Evolutionary conservation across 2,113 vertebrate genomes (phyloP).

Genomic region (Poecile atricapillus): DNA sequence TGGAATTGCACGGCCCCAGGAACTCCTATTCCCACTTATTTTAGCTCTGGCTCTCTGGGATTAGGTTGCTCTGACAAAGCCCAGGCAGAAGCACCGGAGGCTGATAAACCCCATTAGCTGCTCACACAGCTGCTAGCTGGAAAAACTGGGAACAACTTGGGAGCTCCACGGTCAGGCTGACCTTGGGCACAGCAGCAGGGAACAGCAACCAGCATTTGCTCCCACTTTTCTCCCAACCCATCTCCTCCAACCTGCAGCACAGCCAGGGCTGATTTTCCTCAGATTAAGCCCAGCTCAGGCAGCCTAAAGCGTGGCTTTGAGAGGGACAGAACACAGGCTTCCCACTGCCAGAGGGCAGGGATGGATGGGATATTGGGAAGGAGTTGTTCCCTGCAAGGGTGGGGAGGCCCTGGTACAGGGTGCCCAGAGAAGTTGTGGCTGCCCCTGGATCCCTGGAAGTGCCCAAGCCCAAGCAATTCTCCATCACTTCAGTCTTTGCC

Average conservation of each 20-base stretch:
- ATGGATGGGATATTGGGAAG: neutral
- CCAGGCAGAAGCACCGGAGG: neutral
- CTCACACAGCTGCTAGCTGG: neutral
- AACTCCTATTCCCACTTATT: neutral
- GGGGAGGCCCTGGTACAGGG: accelerated
- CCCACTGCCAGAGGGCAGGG: neutral
- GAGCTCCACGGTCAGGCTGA: neutral
- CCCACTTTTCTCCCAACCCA: neutral
- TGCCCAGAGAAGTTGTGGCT: neutral
- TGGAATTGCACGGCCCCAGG: neutral
- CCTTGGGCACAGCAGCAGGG: neutral
- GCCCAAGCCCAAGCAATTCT: neutral
- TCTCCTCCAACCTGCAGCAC: neutral
- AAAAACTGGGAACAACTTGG: neutral
- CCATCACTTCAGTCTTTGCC: neutral
- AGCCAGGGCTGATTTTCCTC: neutral
- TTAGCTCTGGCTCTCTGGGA: neutral
- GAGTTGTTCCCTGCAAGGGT: accelerated
- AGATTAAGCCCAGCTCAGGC: neutral
- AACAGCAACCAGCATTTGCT: accelerated
- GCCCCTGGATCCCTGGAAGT: neutral
- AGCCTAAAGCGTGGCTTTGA: accelerated
- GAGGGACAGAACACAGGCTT: neutral
- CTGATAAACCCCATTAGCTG: neutral
- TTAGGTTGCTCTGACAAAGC: neutral